Evolutionary conservation across 2,888 invertebrate species (phyloP).

Genomic region (Cheilosia scutellata): DNA sequence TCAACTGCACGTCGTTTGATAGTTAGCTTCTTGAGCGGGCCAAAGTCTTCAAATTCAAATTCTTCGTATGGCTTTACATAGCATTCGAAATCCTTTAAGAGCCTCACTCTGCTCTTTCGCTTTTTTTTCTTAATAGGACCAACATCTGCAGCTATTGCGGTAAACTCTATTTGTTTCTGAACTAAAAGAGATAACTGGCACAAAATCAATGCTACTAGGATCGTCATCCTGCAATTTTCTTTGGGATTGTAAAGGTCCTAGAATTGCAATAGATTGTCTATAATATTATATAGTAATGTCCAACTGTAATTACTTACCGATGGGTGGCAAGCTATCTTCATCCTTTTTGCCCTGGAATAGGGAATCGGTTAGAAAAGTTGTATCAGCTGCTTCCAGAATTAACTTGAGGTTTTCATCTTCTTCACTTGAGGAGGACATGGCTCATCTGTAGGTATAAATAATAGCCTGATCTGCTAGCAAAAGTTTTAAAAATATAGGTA

Average conservation of each 20-base stretch:
- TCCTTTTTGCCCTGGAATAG: conserved; percentile 76
- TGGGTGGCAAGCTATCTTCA: too few relatives aligned
- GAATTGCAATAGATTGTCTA: neutral
- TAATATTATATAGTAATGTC: neutral
- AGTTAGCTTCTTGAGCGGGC: conserved; percentile 77
- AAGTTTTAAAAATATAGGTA: too few relatives aligned
- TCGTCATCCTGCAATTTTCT: conserved; percentile 77
- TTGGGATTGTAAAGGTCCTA: conserved; percentile 76
- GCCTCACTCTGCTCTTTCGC: conserved; percentile 74
- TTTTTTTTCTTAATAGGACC: conserved; percentile 5
- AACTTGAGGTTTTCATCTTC: conserved; percentile 78
- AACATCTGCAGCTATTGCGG: neutral
- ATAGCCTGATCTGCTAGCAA: too few relatives aligned
- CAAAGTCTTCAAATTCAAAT: conserved; percentile 77
- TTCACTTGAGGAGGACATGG: conserved; percentile 67
- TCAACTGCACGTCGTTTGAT: conserved; percentile 77
- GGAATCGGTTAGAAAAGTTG: conserved; percentile 78
- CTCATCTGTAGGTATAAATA: neutral
- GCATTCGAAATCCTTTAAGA: conserved; percentile 78
- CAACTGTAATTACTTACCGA: neutral
- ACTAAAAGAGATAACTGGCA: conserved; percentile 78
- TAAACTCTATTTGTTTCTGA: conserved; percentile 78
- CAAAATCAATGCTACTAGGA: conserved; percentile 75
- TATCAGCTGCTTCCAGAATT: conserved; percentile 80
- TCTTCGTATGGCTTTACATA: conserved; percentile 79